These are phyloP conservation scores for Acrobasis repandana DNA, from an alignment of 2,888 invertebrate genomes.

Conservation along the genomic window DNA sequence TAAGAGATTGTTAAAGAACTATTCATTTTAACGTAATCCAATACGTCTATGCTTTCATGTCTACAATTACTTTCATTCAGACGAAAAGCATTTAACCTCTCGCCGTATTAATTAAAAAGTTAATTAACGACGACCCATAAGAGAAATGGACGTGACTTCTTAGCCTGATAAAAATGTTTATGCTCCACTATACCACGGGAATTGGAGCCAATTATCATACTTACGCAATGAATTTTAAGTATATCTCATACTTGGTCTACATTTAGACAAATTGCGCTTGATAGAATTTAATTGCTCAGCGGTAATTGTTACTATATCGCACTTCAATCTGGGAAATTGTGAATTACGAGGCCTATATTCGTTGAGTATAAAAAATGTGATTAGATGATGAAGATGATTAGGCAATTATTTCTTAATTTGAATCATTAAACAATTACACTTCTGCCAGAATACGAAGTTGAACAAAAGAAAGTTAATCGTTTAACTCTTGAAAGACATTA, in stretches of 20 bases:
- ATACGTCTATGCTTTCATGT: constrained; percentile 3
- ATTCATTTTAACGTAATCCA: not conserved
- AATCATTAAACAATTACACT: not conserved
- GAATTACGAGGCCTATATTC: not conserved
- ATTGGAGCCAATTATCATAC: constrained; percentile 53
- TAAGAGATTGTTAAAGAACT: not conserved
- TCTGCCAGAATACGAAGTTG: not conserved
- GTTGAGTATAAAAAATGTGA: not conserved
- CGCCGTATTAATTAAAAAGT: constrained; percentile 21
- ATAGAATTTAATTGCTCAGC: constrained; percentile 17
- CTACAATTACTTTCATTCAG: not conserved
- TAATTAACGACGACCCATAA: constrained; percentile 30
- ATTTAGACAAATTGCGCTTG: constrained; percentile 20
- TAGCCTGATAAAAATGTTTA: constrained; percentile 26
- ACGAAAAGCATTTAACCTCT: constrained; percentile 8
- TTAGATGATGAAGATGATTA: not conserved
- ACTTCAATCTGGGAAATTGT: constrained; percentile 2
- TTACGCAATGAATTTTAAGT: constrained; percentile 43
- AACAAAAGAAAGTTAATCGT: not conserved
- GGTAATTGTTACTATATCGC: constrained; percentile 3
- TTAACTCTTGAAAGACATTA: not conserved
- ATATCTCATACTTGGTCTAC: constrained; percentile 22
- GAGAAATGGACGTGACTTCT: constrained; percentile 23
- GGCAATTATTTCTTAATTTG: not conserved
- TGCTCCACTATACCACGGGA: constrained; percentile 31